Base-by-base conservation (phyloP, 2,113 vertebrate species). In the Periophthalmus modestus region DNA sequence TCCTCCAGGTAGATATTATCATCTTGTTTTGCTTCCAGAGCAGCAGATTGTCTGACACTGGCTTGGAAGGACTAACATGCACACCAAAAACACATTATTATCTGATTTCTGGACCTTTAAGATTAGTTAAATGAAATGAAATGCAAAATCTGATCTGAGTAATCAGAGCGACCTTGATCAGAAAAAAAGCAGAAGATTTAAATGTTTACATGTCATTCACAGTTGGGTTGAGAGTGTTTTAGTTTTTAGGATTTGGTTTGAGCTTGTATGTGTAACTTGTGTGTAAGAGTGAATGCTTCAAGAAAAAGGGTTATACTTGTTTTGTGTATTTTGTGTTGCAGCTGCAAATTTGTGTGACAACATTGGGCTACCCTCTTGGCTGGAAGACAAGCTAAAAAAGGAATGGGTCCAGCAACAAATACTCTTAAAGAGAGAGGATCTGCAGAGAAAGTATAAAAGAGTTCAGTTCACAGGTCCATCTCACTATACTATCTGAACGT, bases 401-500 rank as follows among this genome's bases (percentile, higher is more conserved):
- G 83, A 84, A 43, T 94, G 91, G 94, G 33, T 66, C 0, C n/a
- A 48, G 36, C 87, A 92, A 57, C 69, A 87, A 28, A 5, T 73
- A 18, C 0, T 81, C 2, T 83, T 94, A 48, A 73, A 68, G 59
- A 74, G 28, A 3, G 92, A 94, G 69, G 89, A 94, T 11, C 66
- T 75, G 34, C 68, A 77, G 63, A 77, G 78, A 59, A 87, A 83
- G 57, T 93, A 86, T 79, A 69, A 10, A 5, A 71, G 61, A 12
- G 68, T 83, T 0, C 69, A 77, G 52, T 94, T 92, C 81, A 92
- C 94, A 76, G 93, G 93, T 94, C 47, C 12, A 18, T 12, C 1
- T 39, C 3, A n/a, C 43, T 16, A 28, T 43, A 7, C 12, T 13
- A 21, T 48, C 10, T 39, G 18, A 19, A 28, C 5, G 16, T 21